Evolutionary conservation across 2,113 vertebrate species (phyloP), one percentile per base, ranked within the genome.

Genomic region (Boulengeromyrus knoepffleri): DNA sequence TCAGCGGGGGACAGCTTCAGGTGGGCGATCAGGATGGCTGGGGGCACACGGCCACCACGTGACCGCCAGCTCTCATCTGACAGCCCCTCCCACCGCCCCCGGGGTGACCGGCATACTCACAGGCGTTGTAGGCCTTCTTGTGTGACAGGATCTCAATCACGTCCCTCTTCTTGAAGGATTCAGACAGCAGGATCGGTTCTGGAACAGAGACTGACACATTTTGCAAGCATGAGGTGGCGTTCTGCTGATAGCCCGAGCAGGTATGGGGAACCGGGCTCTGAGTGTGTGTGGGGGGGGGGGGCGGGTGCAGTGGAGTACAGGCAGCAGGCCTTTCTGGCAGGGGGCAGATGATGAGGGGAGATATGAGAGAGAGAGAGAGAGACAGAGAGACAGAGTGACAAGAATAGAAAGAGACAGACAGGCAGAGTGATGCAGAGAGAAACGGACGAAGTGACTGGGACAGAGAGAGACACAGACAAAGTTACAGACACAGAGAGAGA

Each of bases 61-160:
- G 19, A 87, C 46, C 24, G 31, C 52, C n/a, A 42, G 24, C 7
- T 47, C 36, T 46, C 31, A 7, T 13, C 27, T 8, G 10, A 49
- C 50, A 17, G 10, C 53, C 17, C 21, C 52, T 5, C 6, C 13
- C 87, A 21, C 17, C 24, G 53, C 31, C 1, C 1, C 13, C 45
- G 19, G 83, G 42, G 15, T 1, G 7, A 3, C 10, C 24, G 21
- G 15, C 46, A 58, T 90, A 96, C 97, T 97, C 93, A 99, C 99
- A 99, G 90, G 97, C 98, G 92, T 99, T 99, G 94, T 99, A 99
- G 92, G 99, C 98, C 93, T 99, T 99, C 95, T 99, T 99, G 94
- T 97, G 98, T 86, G 99, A 99, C 90, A 99, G 95, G 93, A 99
- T 99, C 95, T 99, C 97, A 90, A 99, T 96, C 91, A 99, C 96